Evolutionary conservation across 2,113 vertebrate species (phyloP), one percentile per base, ranked within the genome.

Genomic region (Hippocampus barbouri): DNA sequence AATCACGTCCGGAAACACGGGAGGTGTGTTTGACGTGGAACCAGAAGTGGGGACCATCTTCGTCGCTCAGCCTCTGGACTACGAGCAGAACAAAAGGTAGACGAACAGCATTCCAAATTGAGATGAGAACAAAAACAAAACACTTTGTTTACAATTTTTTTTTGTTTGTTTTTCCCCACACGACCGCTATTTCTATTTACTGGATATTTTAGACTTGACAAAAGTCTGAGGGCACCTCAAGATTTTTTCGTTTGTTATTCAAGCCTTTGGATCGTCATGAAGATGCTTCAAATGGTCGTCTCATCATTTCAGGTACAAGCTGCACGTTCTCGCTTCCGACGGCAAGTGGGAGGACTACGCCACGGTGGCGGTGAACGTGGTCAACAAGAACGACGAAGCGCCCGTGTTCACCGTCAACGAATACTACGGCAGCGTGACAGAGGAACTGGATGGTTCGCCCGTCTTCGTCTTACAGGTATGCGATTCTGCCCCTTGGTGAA

Each of bases 271-370:
- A 30, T 47, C 15, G 12, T 49, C 45, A 18, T 18, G 12, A 5
- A 4, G 45, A 49, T 49, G 14, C 45, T 7, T 6, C 14, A 49
- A 54, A 21, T 23, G 2, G 21, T 10, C 1, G 4, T n/a, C 2
- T 23, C 21, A 0, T 56, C 53, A 23, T 3, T 41, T 38, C 81
- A 91, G 89, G 75, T 94, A 95, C 82, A 93, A 94, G 75, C 93
- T 97, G 30, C 92, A 93, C 20, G 73, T 96, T 61, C 85, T 96
- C 88, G 94, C 94, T 18, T 96, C 94, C 15, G 95, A 96, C 64
- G 95, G 95, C 12, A 95, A 96, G 79, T 95, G 95, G 95, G 95
- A 97, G 78, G 94, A 95, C 83, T 94, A 94, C 75, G 86, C 94
- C 6, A 85, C 92, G n/a, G 78, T 92, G 66, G 81, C 92, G 12